phyloP scores from a whole-genome alignment of 2,113 vertebrate genomes.

The Mesoclemmys tuberculata region DNA sequence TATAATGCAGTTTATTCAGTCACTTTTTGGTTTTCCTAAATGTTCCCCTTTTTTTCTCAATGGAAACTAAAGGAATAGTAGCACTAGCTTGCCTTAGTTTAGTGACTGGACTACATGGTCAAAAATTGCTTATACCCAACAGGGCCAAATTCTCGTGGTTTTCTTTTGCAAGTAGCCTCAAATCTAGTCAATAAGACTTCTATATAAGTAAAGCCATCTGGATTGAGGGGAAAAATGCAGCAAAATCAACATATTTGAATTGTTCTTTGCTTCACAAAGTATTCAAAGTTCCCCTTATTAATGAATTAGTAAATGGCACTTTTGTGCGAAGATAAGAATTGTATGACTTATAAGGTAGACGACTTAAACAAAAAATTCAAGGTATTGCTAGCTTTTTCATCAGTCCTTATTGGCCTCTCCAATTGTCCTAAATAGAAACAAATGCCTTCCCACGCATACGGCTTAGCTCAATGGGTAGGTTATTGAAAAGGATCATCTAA shows the following conservation, averaged over 20 bases:
- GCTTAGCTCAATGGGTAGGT: not conserved
- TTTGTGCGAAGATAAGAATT: not conserved
- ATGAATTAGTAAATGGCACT: not conserved
- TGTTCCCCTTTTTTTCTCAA: not conserved
- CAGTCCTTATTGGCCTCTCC: not conserved
- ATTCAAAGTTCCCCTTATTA: not conserved
- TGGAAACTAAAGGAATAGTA: not conserved
- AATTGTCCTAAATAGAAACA: not conserved
- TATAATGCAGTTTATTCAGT: not conserved
- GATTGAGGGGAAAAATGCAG: not conserved
- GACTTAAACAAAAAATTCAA: not conserved
- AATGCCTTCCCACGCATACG: not conserved
- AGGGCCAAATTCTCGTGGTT: not conserved
- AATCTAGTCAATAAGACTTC: not conserved
- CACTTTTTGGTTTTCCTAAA: not conserved
- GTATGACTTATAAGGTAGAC: not conserved
- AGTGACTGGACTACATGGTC: not conserved
- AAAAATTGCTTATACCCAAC: not conserved
- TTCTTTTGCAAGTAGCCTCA: not conserved
- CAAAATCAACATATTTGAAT: not conserved
- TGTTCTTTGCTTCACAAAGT: not conserved
- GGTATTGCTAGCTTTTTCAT: not conserved
- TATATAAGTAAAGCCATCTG: fast-evolving
- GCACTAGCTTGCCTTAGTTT: not conserved
- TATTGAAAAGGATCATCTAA: not conserved